Percentiles rank a stretch among this genome's conserved stretches.
Conservation (phyloP, 2,888 invertebrate species). For the Parnassius smintheus region DNA sequence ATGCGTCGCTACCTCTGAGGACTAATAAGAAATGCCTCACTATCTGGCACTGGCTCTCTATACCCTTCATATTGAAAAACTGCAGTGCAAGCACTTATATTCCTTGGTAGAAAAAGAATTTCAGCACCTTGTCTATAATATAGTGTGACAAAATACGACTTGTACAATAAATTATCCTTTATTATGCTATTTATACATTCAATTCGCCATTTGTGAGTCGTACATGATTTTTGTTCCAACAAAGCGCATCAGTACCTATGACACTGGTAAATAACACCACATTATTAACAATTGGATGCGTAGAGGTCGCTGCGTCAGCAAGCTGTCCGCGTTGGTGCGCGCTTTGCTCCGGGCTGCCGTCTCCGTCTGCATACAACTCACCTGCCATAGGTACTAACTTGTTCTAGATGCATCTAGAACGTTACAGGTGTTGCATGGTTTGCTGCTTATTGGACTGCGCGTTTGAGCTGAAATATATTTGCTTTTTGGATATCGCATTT, state of each 20-base stretch:
- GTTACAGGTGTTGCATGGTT: slow-evolving; percentile 13
- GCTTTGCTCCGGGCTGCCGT: slow-evolving; percentile 65
- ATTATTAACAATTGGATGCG: slow-evolving; percentile 12
- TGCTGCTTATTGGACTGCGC: neutral
- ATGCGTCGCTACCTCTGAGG: too few relatives aligned
- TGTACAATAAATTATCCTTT: too few relatives aligned
- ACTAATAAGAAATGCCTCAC: too few relatives aligned
- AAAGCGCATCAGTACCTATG: neutral
- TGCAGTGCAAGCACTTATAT: too few relatives aligned
- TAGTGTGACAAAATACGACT: too few relatives aligned
- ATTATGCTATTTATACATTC: too few relatives aligned
- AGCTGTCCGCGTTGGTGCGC: slow-evolving; percentile 55
- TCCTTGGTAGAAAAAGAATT: too few relatives aligned
- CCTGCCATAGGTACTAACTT: slow-evolving; percentile 65
- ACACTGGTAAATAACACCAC: slow-evolving; percentile 5
- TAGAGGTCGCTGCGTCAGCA: slow-evolving; percentile 54
- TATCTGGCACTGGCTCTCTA: too few relatives aligned
- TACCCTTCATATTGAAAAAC: too few relatives aligned
- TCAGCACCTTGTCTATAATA: too few relatives aligned
- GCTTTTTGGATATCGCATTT: neutral
- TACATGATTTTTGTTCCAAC: neutral
- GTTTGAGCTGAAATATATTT: neutral
- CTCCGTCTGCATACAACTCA: slow-evolving; percentile 67
- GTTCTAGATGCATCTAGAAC: slow-evolving; percentile 12
- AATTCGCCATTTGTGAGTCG: neutral